Base-by-base conservation (phyloP, 1,140 invertebrate species). In the Anastrepha ludens region DNA sequence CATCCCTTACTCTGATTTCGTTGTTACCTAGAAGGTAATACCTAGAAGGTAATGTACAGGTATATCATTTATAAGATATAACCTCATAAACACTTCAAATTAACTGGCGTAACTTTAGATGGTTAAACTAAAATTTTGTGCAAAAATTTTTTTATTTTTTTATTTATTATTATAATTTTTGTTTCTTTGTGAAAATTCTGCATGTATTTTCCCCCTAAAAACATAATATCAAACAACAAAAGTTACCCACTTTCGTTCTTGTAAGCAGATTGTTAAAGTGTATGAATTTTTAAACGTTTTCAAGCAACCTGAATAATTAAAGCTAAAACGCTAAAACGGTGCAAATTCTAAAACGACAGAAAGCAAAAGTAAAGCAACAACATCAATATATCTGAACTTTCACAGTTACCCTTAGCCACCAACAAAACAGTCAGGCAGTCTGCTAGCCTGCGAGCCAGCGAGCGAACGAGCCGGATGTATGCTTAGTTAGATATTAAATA, bases 401-500 rank as follows among this genome's bases (percentile, higher is more conserved):
- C 60, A 62, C 60, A 62, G 13, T 4, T 11, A 62, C 60, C 9
- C 17, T 6, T 2, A 62, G 60, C 17, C 60, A 62, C 6, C 60
- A 62, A 0, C 17, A 13, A 62, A n/a, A n/a, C 60, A 44, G 67
- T 74, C 67, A 47, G 67, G 41, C 67, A 74, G 67, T 74, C 67
- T 74, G 41, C 67, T 41, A 47, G 67, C 65, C 29, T 13, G 65
- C 39, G 20, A 67, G 7, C 9, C 39, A n/a, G 39, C 67, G 39
- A 15, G 17, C 67, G 41, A 74, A 17, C 41, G 15, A 74, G 41
- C 67, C 67, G 67, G 67, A 74, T 74, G 67, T 74, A 41, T 74
- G 44, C 41, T 74, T 74, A 74, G 67, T 47, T 13, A 74, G 67
- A 74, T 74, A 74, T 41, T 74, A 74, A 44, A 74, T 74, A 74